A percentile compares a stretch with the other conserved stretches of the same genome.
Evolutionary conservation across 2,797 vertebrate genomes (phyloP).

Genomic region (Eutrigla gurnardus): DNA sequence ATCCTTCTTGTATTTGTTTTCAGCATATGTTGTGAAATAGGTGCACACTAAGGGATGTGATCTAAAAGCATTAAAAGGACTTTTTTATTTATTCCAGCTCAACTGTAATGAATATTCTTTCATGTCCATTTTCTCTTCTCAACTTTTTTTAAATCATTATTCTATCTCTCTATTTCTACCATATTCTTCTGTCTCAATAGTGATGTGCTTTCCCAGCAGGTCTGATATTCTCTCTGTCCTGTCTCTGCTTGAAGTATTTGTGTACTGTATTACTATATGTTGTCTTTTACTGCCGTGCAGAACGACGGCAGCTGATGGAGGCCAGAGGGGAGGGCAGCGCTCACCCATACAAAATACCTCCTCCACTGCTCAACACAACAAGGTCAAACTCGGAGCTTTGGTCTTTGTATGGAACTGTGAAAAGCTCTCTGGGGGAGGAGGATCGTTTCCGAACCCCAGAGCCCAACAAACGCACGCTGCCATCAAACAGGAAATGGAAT

Average conservation of each 20-base stretch:
- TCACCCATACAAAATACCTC: constrained; percentile 18
- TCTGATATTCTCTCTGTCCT: background rate
- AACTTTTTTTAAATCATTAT: background rate
- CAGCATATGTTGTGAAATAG: too few species aligned
- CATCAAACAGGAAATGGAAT: constrained; percentile 32
- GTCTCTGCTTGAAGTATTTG: background rate
- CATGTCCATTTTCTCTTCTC: background rate
- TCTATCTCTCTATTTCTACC: background rate
- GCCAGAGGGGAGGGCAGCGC: constrained; percentile 22
- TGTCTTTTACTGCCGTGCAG: background rate
- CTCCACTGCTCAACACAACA: constrained; percentile 4
- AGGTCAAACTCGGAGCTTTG: constrained; percentile 33
- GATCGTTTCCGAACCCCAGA: constrained; percentile 6
- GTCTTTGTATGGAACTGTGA: constrained; percentile 4
- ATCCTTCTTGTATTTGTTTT: too few species aligned
- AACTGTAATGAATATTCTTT: too few species aligned
- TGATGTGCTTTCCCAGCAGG: background rate
- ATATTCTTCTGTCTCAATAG: background rate
- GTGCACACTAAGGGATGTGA: too few species aligned
- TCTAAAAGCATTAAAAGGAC: too few species aligned
- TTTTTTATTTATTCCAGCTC: too few species aligned
- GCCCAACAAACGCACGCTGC: background rate
- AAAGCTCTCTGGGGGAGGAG: constrained; percentile 15
- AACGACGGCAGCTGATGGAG: background rate
- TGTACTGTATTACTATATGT: background rate